These are phyloP conservation scores for Eupithecia inturbata DNA, from an alignment of 2,888 invertebrate genomes.

Conservation along the genomic window DNA sequence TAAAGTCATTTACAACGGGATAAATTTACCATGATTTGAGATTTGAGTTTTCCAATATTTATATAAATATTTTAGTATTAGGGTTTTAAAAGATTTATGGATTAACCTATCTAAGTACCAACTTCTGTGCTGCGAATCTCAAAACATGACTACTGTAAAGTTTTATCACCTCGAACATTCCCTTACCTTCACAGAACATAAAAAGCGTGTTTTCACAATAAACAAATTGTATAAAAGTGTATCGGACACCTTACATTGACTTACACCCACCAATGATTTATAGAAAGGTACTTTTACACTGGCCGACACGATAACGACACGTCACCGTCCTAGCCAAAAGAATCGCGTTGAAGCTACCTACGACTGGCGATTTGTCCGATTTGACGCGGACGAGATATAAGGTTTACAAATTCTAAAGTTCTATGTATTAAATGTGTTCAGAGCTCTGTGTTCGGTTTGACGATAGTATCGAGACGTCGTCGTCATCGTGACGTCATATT, in stretches of 20 bases:
- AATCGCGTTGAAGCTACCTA: neutral
- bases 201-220: neutral
- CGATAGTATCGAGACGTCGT: too few relatives aligned
- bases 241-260: conserved; percentile 8
- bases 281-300: neutral
- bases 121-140: neutral
- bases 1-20: too few relatives aligned
- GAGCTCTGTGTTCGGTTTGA: too few relatives aligned
- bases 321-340: neutral
- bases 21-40: too few relatives aligned
- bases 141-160: neutral
- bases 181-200: neutral
- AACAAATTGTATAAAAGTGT: conserved; percentile 19
- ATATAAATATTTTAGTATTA: too few relatives aligned
- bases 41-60: too few relatives aligned
- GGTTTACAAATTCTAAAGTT: neutral
- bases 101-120: too few relatives aligned
- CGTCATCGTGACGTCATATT: too few relatives aligned
- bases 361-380: neutral
- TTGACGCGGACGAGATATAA: neutral
- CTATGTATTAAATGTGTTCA: neutral
- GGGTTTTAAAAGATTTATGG: too few relatives aligned
- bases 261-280: conserved; percentile 19
- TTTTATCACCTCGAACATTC: neutral
- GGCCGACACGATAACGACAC: neutral